Evolutionary conservation across 2,888 invertebrate genomes (phyloP), one percentile per base, ranked within the genome.

Genomic region (Melolontha melolontha): DNA sequence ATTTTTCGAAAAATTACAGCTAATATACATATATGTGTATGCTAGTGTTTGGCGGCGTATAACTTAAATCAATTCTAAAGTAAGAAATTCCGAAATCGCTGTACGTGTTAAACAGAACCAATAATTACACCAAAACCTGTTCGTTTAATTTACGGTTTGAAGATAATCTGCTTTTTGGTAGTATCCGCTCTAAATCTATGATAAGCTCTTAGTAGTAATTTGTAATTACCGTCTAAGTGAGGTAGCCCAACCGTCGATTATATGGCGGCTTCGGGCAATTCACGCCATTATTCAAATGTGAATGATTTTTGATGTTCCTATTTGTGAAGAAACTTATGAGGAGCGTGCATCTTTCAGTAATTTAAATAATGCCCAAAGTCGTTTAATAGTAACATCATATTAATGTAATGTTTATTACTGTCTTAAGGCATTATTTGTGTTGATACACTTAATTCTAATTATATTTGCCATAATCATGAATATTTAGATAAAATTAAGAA

Each of bases 61-160:
- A 59, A 59, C 44, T 59, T 59, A 44, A 59, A 59, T 59, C 59
- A 59, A 59, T 59, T 59, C 42, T 12, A 44, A 44, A 29, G 59
- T 44, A 59, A 59, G 59, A 59, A 59, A 44, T 44, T 59, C 44
- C 59, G 59, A 59, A 59, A 59, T 59, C 44, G 12, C 14, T 12
- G 59, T 59, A 59, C 59, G 59, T 59, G 59, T 59, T 59, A 59
- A 44, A 47, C 44, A 27, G 44, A 44, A 44, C 44, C 29, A 44
- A 44, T 44, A 59, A 59, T 59, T 59, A 59, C 44, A 59, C 12
- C 22, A 44, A 59, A 44, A 59, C 59, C 59, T 42, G 59, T 59
- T 59, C 42, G 59, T 44, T 59, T 59, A 59, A 59, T 59, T 59
- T 59, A 59, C 10, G 59, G 59, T 44, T 59, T 59, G 59, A 22